Evolutionary conservation across 2,113 vertebrate genomes (phyloP).

Genomic region (Arvicanthis niloticus): DNA sequence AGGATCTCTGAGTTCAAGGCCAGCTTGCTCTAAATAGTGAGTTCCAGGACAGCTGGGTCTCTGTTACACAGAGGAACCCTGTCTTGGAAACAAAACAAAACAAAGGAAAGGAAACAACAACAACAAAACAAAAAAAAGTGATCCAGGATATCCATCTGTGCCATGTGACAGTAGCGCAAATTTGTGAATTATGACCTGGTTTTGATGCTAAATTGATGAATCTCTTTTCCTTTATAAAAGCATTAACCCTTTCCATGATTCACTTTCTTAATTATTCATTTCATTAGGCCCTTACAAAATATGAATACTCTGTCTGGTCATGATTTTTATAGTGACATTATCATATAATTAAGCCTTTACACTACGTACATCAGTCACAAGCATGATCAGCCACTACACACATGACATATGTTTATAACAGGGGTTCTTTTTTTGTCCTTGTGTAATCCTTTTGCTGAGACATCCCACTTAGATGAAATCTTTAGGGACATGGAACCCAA

Average conservation of each 20-base stretch:
- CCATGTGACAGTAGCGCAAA: background rate
- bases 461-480: background rate
- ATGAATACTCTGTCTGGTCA: background rate
- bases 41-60: too few relatives aligned
- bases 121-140: background rate
- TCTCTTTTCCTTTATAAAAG: background rate
- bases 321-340: background rate
- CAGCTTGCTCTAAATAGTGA: background rate
- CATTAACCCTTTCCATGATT: background rate
- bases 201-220: background rate
- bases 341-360: background rate
- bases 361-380: background rate
- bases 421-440: background rate
- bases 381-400: background rate
- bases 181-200: background rate
- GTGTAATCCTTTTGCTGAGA: background rate
- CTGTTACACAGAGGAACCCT: too few relatives aligned
- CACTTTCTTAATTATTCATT: background rate
- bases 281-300: background rate
- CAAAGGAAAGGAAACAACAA: too few relatives aligned
- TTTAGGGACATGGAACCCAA: background rate
- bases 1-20: background rate
- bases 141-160: background rate
- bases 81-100: too few relatives aligned
- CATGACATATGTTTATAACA: background rate